Percentiles rank a stretch among this genome's conserved stretches.
phyloP scores from a whole-genome alignment of 2,113 vertebrate genomes.

The Plestiodon gilberti region DNA sequence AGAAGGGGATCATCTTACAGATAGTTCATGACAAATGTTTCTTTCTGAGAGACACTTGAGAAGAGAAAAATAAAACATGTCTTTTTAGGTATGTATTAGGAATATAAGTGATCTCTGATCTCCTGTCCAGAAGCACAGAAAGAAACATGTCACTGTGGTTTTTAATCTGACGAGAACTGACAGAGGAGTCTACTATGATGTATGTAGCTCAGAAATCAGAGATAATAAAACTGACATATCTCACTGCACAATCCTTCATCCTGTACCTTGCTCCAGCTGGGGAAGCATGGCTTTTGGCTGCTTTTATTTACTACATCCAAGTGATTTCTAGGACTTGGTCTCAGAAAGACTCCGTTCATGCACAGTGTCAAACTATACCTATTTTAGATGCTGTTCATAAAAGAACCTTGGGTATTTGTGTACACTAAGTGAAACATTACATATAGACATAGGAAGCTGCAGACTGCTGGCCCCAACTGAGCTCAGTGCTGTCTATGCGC shows the following conservation, averaged over 20 bases:
- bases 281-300: not conserved
- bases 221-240: conserved; percentile 1
- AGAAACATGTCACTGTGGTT: conserved; percentile 36
- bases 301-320: not conserved
- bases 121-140: conserved; percentile 46
- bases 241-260: conserved; percentile 21
- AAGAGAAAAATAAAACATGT: not conserved
- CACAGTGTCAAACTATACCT: not conserved
- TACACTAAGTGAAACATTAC: not conserved
- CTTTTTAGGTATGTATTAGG: conserved; percentile 41
- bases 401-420: not conserved
- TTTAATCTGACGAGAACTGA: conserved; percentile 48
- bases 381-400: not conserved
- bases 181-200: not conserved
- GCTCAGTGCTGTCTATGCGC: not conserved
- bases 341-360: not conserved
- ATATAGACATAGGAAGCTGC: not conserved
- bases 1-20: conserved; percentile 44
- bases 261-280: not conserved
- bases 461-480: not conserved
- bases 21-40: conserved; percentile 39
- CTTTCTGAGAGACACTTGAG: conserved; percentile 34
- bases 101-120: conserved; percentile 45
- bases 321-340: not conserved
- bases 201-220: conserved; percentile 41